These are phyloP conservation scores for Perca fluviatilis DNA, from an alignment of 2,113 vertebrate genomes.

Conservation along the genomic window DNA sequence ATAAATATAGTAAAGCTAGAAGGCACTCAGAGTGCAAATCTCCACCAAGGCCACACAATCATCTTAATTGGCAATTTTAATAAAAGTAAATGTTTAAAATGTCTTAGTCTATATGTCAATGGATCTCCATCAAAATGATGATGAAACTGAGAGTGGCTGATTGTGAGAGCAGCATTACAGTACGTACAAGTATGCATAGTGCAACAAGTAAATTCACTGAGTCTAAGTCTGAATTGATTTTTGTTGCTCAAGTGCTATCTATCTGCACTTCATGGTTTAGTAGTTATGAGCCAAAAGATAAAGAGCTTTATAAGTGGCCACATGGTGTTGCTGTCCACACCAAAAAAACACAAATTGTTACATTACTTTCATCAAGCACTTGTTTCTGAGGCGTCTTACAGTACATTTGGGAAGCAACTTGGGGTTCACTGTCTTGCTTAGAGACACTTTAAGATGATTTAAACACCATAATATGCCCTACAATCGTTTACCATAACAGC, in stretches of 20 bases:
- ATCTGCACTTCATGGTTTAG: background rate
- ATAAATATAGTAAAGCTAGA: constrained; percentile 21
- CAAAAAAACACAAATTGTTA: background rate
- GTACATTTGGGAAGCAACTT: background rate
- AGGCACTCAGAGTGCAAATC: background rate
- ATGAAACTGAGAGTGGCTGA: background rate
- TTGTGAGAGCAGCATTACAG: background rate
- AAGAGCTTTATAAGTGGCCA: background rate
- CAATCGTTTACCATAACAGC: background rate
- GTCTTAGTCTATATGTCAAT: background rate
- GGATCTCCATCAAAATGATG: background rate
- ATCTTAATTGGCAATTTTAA: constrained; percentile 26
- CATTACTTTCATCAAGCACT: background rate
- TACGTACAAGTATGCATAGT: background rate
- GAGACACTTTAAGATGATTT: background rate
- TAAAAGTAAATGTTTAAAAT: constrained; percentile 1
- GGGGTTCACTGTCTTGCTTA: background rate
- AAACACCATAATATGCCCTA: background rate
- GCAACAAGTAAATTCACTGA: background rate
- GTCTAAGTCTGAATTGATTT: background rate
- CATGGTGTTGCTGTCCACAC: background rate
- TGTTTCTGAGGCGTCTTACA: background rate
- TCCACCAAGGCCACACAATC: constrained; percentile 18
- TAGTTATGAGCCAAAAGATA: background rate
- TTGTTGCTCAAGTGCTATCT: background rate